Evolutionary conservation across 2,113 vertebrate genomes (phyloP).

Genomic region (Prunella himalayana): DNA sequence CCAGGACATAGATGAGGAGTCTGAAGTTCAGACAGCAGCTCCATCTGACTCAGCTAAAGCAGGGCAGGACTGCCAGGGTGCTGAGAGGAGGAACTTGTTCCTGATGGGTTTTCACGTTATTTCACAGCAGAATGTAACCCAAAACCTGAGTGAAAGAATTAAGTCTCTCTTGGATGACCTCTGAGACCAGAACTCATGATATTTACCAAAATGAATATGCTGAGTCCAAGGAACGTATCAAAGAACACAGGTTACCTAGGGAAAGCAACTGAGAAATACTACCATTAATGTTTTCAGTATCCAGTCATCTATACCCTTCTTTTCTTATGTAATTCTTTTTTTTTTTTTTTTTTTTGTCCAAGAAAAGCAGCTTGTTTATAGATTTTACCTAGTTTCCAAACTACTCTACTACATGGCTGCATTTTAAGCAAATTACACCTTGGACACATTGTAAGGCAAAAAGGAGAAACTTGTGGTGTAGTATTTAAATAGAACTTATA

Average conservation of each 20-base stretch:
- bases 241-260: not conserved
- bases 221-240: not conserved
- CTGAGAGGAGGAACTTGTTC: not conserved
- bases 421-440: not conserved
- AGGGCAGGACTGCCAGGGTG: fast-evolving
- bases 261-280: not conserved
- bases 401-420: not conserved
- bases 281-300: not conserved
- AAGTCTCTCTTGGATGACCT: not conserved
- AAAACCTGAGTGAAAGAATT: not conserved
- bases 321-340: not conserved
- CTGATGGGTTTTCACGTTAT: not conserved
- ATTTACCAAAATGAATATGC: not conserved
- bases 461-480: not conserved
- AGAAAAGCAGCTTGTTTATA: not conserved
- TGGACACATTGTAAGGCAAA: not conserved
- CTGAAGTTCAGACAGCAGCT: not conserved
- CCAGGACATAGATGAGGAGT: fast-evolving
- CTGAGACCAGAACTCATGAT: not conserved
- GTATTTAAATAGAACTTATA: not conserved
- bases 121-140: not conserved
- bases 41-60: not conserved
- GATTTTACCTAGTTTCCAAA: not conserved
- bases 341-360: not conserved
- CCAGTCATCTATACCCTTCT: not conserved